Conservation (phyloP, 2,113 vertebrate species). For the Caracal caracal region DNA sequence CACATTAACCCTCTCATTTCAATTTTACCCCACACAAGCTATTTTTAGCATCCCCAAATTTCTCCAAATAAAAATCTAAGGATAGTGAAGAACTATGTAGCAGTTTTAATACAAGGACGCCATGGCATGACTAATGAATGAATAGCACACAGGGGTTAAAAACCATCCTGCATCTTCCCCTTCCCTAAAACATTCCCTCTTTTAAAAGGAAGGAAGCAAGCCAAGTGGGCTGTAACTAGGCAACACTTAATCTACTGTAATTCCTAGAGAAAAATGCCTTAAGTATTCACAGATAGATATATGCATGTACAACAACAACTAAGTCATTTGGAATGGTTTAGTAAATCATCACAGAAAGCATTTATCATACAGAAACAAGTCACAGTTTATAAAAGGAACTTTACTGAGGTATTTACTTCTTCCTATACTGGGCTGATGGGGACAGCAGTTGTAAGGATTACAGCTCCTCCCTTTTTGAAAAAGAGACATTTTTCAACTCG, state of each 20-base stretch:
- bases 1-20: not conserved
- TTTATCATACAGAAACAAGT: constrained; percentile 36
- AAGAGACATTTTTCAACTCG: constrained; percentile 3
- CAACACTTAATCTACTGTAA: constrained; percentile 15
- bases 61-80: constrained; percentile 50
- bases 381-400: constrained; percentile 28
- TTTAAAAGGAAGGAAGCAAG: constrained; percentile 54
- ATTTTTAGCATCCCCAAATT: not conserved
- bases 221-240: constrained; percentile 40
- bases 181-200: not conserved
- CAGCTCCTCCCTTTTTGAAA: constrained; percentile 50
- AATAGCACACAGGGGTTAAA: constrained; percentile 50
- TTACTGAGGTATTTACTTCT: constrained; percentile 29
- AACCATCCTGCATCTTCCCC: constrained; percentile 74
- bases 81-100: not conserved
- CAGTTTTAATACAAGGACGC: not conserved
- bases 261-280: constrained; percentile 62
- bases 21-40: not conserved
- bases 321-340: constrained; percentile 58
- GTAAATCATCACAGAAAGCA: constrained; percentile 53
- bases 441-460: constrained; percentile 9
- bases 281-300: constrained; percentile 57
- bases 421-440: not conserved
- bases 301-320: constrained; percentile 27
- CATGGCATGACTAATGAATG: accelerated